Percentiles rank a stretch among this genome's conserved stretches.
Evolutionary conservation across 2,888 invertebrate species (phyloP).

Genomic region (Agrochola macilenta): DNA sequence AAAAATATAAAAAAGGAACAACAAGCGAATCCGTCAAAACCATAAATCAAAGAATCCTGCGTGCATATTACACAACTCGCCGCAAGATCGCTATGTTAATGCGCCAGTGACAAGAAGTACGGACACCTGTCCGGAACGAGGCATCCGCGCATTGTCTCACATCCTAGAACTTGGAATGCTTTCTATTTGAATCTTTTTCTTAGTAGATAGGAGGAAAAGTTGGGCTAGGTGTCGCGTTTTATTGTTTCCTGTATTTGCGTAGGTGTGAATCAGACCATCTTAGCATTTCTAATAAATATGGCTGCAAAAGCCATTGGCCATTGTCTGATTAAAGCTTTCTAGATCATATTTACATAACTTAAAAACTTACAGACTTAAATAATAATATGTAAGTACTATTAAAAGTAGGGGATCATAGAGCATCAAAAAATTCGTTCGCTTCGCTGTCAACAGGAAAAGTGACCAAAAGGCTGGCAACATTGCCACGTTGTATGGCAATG

Average conservation of each 20-base stretch:
- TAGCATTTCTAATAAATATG: not conserved
- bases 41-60: conserved; percentile 74
- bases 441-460: too few species aligned
- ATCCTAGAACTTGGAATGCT: conserved; percentile 77
- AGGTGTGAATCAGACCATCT: conserved; percentile 21
- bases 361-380: too few species aligned
- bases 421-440: too few species aligned
- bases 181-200: conserved; percentile 67
- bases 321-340: not conserved
- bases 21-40: conserved; percentile 47
- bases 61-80: conserved; percentile 59
- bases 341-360: too few species aligned
- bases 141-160: conserved; percentile 87
- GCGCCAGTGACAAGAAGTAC: conserved; percentile 61
- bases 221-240: conserved; percentile 33
- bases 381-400: too few species aligned
- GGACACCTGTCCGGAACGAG: conserved; percentile 87
- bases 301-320: not conserved
- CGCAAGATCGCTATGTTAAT: conserved; percentile 74
- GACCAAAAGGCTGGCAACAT: too few species aligned
- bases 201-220: conserved; percentile 61
- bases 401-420: too few species aligned
- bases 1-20: conserved; percentile 24
- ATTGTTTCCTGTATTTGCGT: conserved; percentile 52
- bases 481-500: too few species aligned